Conservation (phyloP, 2,113 vertebrate genomes). For the human region DNA sequence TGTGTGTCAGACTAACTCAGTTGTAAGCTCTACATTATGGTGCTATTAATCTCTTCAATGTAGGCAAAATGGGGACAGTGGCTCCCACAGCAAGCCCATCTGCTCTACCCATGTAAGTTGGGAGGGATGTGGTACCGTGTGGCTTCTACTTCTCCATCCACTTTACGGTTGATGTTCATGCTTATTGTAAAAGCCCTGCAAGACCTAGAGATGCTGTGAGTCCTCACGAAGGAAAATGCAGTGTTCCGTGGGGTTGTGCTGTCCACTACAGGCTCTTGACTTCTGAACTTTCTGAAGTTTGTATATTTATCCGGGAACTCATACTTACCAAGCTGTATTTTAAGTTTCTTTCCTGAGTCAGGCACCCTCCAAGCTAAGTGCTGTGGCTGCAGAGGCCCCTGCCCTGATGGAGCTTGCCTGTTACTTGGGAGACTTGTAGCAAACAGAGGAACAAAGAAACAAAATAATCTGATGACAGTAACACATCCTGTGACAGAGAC, state of each 20-base stretch:
- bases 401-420: neutral
- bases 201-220: neutral
- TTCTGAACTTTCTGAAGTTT: neutral
- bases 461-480: neutral
- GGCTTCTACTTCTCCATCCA: too few species aligned
- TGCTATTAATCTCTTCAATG: fast-evolving
- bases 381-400: neutral
- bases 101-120: fast-evolving
- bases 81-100: neutral
- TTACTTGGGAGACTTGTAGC: too few species aligned
- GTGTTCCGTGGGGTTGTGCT: fast-evolving
- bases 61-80: neutral
- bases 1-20: neutral
- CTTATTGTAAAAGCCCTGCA: neutral
- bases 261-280: neutral
- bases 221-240: neutral
- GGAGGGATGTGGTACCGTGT: neutral
- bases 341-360: fast-evolving
- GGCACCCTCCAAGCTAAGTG: neutral
- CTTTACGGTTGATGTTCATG: fast-evolving
- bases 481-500: fast-evolving
- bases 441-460: neutral
- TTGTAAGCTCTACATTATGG: too few species aligned
- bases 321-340: fast-evolving
- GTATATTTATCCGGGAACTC: fast-evolving